phyloP scores from a whole-genome alignment of 2,888 invertebrate species.

The Diadromus collaris region DNA sequence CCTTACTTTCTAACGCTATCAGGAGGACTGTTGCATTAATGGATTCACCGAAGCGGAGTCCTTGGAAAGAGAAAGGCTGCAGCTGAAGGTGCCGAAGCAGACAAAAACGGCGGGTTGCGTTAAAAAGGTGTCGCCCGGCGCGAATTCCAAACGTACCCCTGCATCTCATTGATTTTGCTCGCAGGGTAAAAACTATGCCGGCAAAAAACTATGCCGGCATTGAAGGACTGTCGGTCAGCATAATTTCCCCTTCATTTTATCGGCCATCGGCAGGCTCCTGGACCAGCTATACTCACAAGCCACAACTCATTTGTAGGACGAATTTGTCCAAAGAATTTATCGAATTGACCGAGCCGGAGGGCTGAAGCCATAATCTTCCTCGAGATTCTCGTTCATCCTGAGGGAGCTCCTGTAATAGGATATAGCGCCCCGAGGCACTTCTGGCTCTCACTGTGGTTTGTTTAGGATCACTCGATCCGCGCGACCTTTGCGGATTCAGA shows the following conservation, averaged over 20 bases:
- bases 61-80: background rate
- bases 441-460: conserved; percentile 24
- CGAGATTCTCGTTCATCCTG: conserved; percentile 2
- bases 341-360: background rate
- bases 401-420: background rate
- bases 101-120: background rate
- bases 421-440: conserved; percentile 7
- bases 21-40: background rate
- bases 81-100: background rate
- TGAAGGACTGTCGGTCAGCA: background rate
- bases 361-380: background rate
- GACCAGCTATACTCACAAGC: background rate
- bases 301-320: conserved; percentile 16
- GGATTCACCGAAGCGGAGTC: background rate
- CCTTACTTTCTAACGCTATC: background rate
- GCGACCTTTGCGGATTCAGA: background rate
- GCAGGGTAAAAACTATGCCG: background rate
- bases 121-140: background rate
- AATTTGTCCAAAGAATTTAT: conserved; percentile 30
- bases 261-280: background rate
- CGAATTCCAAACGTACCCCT: background rate
- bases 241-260: background rate
- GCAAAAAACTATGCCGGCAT: no score
- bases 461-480: conserved; percentile 24
- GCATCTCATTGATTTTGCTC: background rate